These are phyloP conservation scores for Invenusta paracnida DNA, from an alignment of 2,888 invertebrate genomes.

Conservation along the genomic window DNA sequence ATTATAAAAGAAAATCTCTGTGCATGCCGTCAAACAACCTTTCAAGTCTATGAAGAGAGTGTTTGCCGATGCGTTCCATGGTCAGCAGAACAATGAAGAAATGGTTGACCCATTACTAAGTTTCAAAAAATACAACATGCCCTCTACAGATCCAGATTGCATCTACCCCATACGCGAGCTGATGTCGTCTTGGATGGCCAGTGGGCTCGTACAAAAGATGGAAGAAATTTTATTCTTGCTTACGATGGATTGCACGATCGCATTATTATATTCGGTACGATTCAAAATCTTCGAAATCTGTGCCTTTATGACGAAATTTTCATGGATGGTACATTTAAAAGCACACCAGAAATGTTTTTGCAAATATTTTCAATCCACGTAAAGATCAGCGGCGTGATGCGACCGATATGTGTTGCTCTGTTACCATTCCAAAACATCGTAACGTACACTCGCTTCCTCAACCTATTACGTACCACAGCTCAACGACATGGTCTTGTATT, in stretches of 20 bases:
- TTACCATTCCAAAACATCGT: too few relatives aligned
- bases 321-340: too few relatives aligned
- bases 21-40: not conserved
- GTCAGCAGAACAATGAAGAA: not conserved
- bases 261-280: not conserved
- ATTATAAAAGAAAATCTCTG: not conserved
- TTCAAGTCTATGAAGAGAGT: not conserved
- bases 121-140: not conserved
- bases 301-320: too few relatives aligned
- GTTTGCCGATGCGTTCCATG: not conserved
- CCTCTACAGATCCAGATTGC: not conserved
- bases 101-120: not conserved
- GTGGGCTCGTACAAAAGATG: not conserved
- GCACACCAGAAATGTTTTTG: too few relatives aligned
- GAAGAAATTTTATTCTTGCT: not conserved
- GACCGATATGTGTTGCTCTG: too few relatives aligned
- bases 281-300: not conserved
- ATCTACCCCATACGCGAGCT: not conserved
- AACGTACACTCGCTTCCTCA: too few relatives aligned
- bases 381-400: too few relatives aligned
- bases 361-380: too few relatives aligned
- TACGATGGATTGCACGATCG: not conserved
- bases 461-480: too few relatives aligned
- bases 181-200: not conserved
- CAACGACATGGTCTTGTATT: too few relatives aligned